A percentile compares a stretch with the other conserved stretches of the same genome.
These are phyloP conservation scores for Aspidoscelis tigris DNA, from an alignment of 2,113 vertebrate genomes.

Conservation along the genomic window DNA sequence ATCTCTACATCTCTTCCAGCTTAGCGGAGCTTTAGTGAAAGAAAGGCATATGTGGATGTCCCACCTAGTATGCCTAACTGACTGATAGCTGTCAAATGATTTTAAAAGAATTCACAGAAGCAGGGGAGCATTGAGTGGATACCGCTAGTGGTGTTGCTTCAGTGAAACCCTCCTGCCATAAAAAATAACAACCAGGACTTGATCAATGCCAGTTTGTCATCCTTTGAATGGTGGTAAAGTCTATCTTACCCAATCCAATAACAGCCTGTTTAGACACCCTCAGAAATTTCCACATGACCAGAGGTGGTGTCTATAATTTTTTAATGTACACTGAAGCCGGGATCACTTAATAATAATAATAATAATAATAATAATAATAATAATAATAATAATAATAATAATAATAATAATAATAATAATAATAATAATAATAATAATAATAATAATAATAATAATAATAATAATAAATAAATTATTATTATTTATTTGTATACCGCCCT, in stretches of 20 bases:
- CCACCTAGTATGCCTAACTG: conserved; percentile 46
- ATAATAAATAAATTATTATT: too few relatives aligned
- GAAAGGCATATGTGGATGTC: conserved; percentile 45
- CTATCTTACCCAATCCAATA: conserved; percentile 66
- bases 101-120: conserved; percentile 58
- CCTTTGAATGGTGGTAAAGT: conserved; percentile 66
- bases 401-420: too few relatives aligned
- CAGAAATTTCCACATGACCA: conserved; percentile 70
- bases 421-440: too few relatives aligned
- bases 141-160: conserved; percentile 47
- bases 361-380: too few relatives aligned
- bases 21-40: conserved; percentile 60
- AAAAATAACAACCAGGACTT: conserved; percentile 25
- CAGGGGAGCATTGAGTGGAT: conserved; percentile 44
- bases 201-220: conserved; percentile 64
- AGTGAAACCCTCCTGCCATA: conserved; percentile 50
- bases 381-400: too few relatives aligned
- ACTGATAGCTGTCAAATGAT: conserved; percentile 57
- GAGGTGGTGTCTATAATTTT: conserved; percentile 74
- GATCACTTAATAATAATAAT: conserved; percentile 41
- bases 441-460: too few relatives aligned
- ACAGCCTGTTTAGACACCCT: conserved; percentile 67
- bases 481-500: too few relatives aligned
- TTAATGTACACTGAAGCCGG: conserved; percentile 65
- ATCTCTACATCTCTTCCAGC: conserved; percentile 36